Evolutionary conservation across 2,113 vertebrate species (phyloP), one percentile per base, ranked within the genome.

Genomic region (Sorex fumeus): DNA sequence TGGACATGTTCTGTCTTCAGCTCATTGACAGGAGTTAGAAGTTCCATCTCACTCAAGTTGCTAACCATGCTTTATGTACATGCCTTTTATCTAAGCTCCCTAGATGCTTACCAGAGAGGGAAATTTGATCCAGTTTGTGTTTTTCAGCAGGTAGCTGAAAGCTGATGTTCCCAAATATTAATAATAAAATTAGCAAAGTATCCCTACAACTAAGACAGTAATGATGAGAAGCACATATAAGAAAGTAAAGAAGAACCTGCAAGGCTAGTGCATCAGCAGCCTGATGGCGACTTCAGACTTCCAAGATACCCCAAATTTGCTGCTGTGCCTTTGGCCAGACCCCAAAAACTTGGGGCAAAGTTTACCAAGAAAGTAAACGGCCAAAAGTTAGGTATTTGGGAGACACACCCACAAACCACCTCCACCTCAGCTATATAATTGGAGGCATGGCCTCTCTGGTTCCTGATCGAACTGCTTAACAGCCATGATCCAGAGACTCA

Each of bases 61-160:
- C 40, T 90, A 7, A 76, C 9, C 2, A 66, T 82, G 81, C 32
- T 64, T 69, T 75, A 62, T 74, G 19, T 88, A 30, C 5, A 10
- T 23, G 18, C 72, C 78, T 23, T 64, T 50, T 69, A 40, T 50
- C 70, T 72, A 77, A 92, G 69, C 40, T 66, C 70, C 18, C 71
- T 85, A 67, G 77, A 70, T 75, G 64, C 75, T 72, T 78, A 32
- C 86, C 0, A 3, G 57, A 89, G 34, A 50, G 34, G 25, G 36
- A 77, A 62, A 43, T 64, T 81, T 70, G 57, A 70, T 75, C 2
- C 53, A 62, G 76, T 71, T 45, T 91, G 82, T 77, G 70, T 62
- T 62, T 81, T 70, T 89, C 45, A 86, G 87, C 40, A 86, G 23
- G 47, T 43, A 77, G n/a, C 78, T 85, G 64, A 86, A 62, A 74